Evolutionary conservation across 2,113 vertebrate species (phyloP).

Genomic region (Phylloscopus whistleri): DNA sequence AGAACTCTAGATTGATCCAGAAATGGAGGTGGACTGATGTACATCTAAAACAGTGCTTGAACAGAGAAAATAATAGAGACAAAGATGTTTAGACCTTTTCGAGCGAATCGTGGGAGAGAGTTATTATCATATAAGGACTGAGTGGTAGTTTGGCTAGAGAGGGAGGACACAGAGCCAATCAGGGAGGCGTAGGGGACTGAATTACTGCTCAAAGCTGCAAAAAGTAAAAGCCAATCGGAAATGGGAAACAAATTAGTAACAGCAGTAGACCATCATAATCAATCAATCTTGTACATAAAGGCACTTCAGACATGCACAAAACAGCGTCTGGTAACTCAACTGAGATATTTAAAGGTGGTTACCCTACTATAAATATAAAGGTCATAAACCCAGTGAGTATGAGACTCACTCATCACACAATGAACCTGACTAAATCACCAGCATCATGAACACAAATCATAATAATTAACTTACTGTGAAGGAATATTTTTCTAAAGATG

Average conservation of each 20-base stretch:
- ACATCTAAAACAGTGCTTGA: slow-evolving; percentile 78
- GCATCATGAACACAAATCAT: neutral
- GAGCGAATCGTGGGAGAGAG: slow-evolving; percentile 84
- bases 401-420: neutral
- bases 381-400: neutral
- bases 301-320: slow-evolving; percentile 72
- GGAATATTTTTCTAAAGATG: neutral
- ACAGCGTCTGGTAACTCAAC: slow-evolving; percentile 11
- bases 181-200: slow-evolving; percentile 83
- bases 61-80: slow-evolving; percentile 81
- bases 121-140: slow-evolving; percentile 84
- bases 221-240: slow-evolving; percentile 83
- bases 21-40: slow-evolving; percentile 78
- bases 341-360: slow-evolving; percentile 24
- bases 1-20: slow-evolving; percentile 61
- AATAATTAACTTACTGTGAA: neutral
- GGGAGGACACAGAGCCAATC: slow-evolving; percentile 84
- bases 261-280: slow-evolving; percentile 71
- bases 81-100: slow-evolving; percentile 87
- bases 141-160: slow-evolving; percentile 86
- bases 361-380: slow-evolving; percentile 10
- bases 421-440: neutral
- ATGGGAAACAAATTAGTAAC: slow-evolving; percentile 84
- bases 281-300: slow-evolving; percentile 58
- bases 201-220: slow-evolving; percentile 86